Evolutionary conservation across 2,888 invertebrate species (phyloP), one percentile per base, ranked within the genome.

Genomic region (Entomobrya proxima): DNA sequence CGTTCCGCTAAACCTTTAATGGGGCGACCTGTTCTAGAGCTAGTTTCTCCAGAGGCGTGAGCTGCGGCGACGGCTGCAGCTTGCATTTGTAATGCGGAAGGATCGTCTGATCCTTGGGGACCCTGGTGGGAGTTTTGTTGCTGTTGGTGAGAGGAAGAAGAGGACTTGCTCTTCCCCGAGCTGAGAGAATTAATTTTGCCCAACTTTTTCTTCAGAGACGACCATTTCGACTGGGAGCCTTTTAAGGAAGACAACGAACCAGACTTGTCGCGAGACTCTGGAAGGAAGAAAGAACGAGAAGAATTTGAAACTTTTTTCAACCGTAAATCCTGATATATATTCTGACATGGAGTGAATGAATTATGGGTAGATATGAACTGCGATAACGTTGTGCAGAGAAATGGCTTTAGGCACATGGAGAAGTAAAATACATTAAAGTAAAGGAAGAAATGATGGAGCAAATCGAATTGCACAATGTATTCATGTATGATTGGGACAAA

Each of bases 211-310:
- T 89, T 84, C 67, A 90, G 84, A 50, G 89, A 89, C 78, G 86
- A 81, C 90, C 90, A 90, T 85, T 90, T 90, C 11, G 89, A 90
- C 86, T 88, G 87, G 75, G 86, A 85, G 30, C 81, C 82, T 83
- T 90, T 90, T 75, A 90, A 87, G 78, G 90, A 90, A 44, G 89
- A 87, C 75, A 90, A 84, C 35, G 90, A 90, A 44, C 89, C 90
- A 64, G 88, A 88, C 85, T 89, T 89, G 58, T 88, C 90, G 32
- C 88, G 88, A 67, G 88, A 58, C 67, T 89, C 90, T 90, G 75
- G 9, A 21, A 55, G 61, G 40, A 55, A 82, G 55, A 30, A 67
- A 67, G 30, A 18, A 81, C 35, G 32, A 27, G 27, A 72, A 47
- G 44, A 37, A 5, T 18, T 35, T 35, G 18, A 37, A 67, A 40